phyloP scores from a whole-genome alignment of 2,797 vertebrate genomes.

The Cichlasoma orientale region DNA sequence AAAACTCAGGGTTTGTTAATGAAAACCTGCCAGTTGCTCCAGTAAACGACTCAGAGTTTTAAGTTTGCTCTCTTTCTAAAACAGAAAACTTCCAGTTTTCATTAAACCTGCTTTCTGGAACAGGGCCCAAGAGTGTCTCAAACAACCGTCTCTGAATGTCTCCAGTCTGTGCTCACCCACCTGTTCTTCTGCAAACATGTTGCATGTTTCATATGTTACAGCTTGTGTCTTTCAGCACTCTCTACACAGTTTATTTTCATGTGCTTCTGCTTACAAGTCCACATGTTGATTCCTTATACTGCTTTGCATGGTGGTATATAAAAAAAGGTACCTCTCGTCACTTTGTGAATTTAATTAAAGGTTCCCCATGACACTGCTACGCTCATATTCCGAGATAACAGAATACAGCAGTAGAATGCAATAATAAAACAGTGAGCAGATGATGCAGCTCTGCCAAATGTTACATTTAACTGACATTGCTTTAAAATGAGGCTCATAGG shows the following conservation, averaged over 20 bases:
- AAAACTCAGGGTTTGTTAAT: no score
- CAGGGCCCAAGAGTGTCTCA: neutral
- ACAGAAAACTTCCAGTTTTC: neutral
- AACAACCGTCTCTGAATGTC: neutral
- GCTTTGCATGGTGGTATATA: neutral
- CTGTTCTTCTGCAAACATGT: neutral
- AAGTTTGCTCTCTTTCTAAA: neutral
- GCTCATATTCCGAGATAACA: neutral
- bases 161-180: neutral
- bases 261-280: neutral
- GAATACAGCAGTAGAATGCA: neutral
- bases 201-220: neutral
- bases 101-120: neutral
- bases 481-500: neutral
- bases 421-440: neutral
- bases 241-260: neutral
- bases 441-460: neutral
- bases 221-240: neutral
- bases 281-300: neutral
- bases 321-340: neutral
- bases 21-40: neutral
- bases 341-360: no score
- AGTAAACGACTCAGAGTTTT: no score
- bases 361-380: neutral
- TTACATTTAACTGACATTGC: neutral